Evolutionary conservation across 2,113 vertebrate species (phyloP).

Genomic region (zebrafish (Danio rerio)): GRCz12tu NC_133182.1:16988001-16988500

Average conservation of each 20-base stretch:
- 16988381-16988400: neutral
- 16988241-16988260: too few species aligned
- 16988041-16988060: neutral
- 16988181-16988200: too few species aligned
- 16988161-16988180: too few species aligned
- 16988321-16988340: slow-evolving; percentile 1
- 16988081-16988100: too few species aligned
- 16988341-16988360: slow-evolving; percentile 44
- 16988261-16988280: too few species aligned
- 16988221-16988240: too few species aligned
- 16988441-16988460: slow-evolving; percentile 91
- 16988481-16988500: slow-evolving; percentile 68
- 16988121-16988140: too few species aligned
- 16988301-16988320: neutral
- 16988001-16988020: too few species aligned
- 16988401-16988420: slow-evolving; percentile 73
- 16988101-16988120: too few species aligned
- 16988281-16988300: neutral
- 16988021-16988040: neutral
- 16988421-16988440: slow-evolving; percentile 80
- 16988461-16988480: slow-evolving; percentile 91
- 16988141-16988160: too few species aligned
- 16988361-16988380: neutral
- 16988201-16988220: too few species aligned
- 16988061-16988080: neutral